A percentile compares a stretch with the other conserved stretches of the same genome.
Conservation (phyloP, 2,888 invertebrate genomes). For the Pimpla rufipes region DNA sequence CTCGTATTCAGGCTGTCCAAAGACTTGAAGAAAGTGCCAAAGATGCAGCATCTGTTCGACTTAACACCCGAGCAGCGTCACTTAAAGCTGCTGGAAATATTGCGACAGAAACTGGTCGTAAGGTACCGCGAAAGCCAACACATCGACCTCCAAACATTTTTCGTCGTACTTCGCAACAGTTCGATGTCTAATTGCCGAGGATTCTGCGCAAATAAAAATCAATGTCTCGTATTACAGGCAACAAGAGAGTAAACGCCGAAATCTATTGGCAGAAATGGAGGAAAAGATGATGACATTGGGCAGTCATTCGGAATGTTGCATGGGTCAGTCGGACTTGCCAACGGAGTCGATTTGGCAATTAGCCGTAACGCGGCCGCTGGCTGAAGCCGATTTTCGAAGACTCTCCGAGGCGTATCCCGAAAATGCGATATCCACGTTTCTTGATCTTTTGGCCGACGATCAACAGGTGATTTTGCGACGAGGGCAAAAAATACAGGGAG, state of each 20-base stretch:
- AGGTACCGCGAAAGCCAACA: constrained; percentile 67
- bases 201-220: constrained; percentile 1
- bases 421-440: constrained; percentile 67
- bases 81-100: constrained; percentile 71
- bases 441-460: constrained; percentile 72
- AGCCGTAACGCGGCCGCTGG: constrained; percentile 71
- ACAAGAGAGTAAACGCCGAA: constrained; percentile 71
- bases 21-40: constrained; percentile 71
- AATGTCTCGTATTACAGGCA: constrained; percentile 60
- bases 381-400: constrained; percentile 64
- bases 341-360: constrained; percentile 74
- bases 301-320: constrained; percentile 64
- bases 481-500: constrained; percentile 69
- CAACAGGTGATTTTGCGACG: constrained; percentile 70
- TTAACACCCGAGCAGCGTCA: constrained; percentile 68
- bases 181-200: neutral
- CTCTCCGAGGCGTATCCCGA: constrained; percentile 70
- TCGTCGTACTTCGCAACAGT: neutral
- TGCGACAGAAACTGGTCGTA: constrained; percentile 72
- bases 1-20: constrained; percentile 69
- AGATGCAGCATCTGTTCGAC: constrained; percentile 70
- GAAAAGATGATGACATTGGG: constrained; percentile 65
- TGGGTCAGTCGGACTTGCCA: constrained; percentile 63
- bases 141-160: neutral
- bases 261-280: constrained; percentile 72